Conservation (phyloP, 2,113 vertebrate species). For the Channa maculata region DNA sequence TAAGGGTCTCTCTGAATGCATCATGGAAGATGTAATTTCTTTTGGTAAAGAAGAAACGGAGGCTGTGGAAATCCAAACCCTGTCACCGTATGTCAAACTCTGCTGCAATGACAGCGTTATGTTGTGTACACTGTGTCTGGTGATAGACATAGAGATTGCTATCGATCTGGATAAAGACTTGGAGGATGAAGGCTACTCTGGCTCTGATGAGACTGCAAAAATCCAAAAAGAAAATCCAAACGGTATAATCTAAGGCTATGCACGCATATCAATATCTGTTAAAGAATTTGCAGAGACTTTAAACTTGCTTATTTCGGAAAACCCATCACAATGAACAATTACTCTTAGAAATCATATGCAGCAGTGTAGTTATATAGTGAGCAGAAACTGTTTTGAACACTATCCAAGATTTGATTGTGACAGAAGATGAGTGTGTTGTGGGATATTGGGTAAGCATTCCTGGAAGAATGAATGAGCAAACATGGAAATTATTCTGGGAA, state of each 20-base stretch:
- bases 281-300: not conserved
- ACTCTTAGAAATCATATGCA: not conserved
- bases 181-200: conserved; percentile 31
- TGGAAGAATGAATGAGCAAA: conserved; percentile 8
- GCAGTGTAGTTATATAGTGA: not conserved
- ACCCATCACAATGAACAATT: not conserved
- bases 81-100: conserved; percentile 74
- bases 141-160: conserved; percentile 70
- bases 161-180: conserved; percentile 17
- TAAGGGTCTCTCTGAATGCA: conserved; percentile 73
- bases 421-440: not conserved
- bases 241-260: conserved; percentile 33
- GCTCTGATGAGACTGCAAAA: not conserved
- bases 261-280: too few relatives aligned
- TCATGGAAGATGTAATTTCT: conserved; percentile 27
- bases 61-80: conserved; percentile 53
- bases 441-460: not conserved
- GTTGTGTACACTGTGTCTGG: conserved; percentile 84
- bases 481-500: not conserved
- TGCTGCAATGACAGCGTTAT: conserved; percentile 64
- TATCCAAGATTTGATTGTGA: not conserved
- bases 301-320: not conserved
- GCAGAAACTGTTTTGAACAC: conserved; percentile 5
- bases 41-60: not conserved
- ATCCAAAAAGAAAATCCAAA: conserved; percentile 18